Evolutionary conservation across 2,888 invertebrate species (phyloP).

Genomic region (Troides aeacus): DNA sequence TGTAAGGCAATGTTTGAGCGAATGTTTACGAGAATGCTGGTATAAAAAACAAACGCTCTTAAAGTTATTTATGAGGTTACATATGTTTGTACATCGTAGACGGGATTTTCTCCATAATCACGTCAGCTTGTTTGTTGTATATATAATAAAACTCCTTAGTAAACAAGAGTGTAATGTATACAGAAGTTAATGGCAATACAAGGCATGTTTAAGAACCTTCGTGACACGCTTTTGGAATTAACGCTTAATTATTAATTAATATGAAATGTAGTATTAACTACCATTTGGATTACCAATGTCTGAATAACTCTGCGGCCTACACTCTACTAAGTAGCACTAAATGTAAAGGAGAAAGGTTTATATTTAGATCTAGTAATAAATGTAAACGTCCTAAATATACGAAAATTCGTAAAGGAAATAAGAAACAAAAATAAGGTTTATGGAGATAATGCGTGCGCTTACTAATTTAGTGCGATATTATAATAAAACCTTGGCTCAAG

Average conservation of each 20-base stretch:
- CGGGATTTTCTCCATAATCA: slow-evolving; percentile 1
- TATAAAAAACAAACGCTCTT: background rate
- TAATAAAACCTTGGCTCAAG: background rate
- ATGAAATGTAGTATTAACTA: too few relatives aligned
- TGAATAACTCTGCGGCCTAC: too few relatives aligned
- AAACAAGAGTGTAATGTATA: background rate
- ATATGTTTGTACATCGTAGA: background rate
- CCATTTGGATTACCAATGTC: too few relatives aligned
- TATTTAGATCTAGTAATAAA: too few relatives aligned
- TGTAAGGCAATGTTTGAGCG: background rate
- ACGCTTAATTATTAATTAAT: too few relatives aligned
- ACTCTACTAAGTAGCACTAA: too few relatives aligned
- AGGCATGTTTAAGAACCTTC: too few relatives aligned
- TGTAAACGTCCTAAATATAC: too few relatives aligned
- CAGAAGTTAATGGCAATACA: background rate
- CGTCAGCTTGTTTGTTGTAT: background rate
- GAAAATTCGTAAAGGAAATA: too few relatives aligned
- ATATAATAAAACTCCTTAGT: background rate
- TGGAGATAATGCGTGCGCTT: background rate
- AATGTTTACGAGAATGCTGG: background rate
- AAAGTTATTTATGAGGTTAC: background rate
- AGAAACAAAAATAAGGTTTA: too few relatives aligned
- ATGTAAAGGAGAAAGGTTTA: too few relatives aligned
- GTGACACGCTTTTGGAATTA: too few relatives aligned
- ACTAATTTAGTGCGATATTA: background rate